A percentile compares a stretch with the other conserved stretches of the same genome.
Conservation (phyloP, 2,113 vertebrate species). For the Dermatemys mawii region DNA sequence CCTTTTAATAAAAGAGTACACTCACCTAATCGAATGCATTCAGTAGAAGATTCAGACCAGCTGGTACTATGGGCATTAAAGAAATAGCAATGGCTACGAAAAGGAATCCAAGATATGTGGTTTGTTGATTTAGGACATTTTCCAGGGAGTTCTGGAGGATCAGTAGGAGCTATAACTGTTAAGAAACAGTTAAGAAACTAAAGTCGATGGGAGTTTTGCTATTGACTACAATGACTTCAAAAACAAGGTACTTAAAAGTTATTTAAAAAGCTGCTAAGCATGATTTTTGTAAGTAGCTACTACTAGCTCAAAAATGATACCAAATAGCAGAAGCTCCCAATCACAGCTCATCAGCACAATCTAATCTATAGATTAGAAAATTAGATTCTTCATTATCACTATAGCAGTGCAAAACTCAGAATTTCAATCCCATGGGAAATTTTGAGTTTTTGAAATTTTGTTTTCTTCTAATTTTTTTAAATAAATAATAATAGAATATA, state of each 20-base stretch:
- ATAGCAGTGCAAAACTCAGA: not conserved
- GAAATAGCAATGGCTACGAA: conserved; percentile 83
- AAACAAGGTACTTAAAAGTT: not conserved
- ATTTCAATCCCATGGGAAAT: not conserved
- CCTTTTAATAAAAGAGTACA: not conserved
- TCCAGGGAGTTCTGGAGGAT: conserved; percentile 80
- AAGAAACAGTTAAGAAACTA: conserved; percentile 14
- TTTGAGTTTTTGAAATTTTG: not conserved
- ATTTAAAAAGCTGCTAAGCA: not conserved
- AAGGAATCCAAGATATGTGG: conserved; percentile 81
- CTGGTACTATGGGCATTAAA: conserved; percentile 73
- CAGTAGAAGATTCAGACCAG: conserved; percentile 83
- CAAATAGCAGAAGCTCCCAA: not conserved
- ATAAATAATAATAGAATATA: not conserved
- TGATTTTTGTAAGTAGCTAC: not conserved
- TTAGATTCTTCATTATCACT: not conserved
- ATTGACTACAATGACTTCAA: not conserved
- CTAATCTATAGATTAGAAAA: not conserved
- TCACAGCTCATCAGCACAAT: not conserved
- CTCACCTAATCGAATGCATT: conserved; percentile 83
- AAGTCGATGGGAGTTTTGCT: conserved; percentile 2
- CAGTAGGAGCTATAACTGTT: conserved; percentile 77
- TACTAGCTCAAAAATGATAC: not conserved
- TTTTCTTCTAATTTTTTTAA: not conserved
- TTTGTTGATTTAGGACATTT: conserved; percentile 80